Base-by-base conservation (phyloP, 2,797 vertebrate genomes). In the Gambusia yucatana region DNA sequence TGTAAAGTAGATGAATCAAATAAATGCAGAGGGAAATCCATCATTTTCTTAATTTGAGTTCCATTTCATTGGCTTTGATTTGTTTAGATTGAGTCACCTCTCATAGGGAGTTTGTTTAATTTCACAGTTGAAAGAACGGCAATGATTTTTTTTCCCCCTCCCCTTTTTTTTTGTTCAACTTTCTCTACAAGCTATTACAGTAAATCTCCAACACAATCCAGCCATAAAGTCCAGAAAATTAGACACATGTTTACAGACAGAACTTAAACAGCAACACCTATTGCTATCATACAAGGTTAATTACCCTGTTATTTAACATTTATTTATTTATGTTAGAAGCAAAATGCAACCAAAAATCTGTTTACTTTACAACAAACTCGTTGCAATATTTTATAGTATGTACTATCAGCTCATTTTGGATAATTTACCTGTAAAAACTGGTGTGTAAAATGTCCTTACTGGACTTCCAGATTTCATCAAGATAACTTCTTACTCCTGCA, bases 71-170 rank as follows among this genome's bases (percentile, higher is more conserved):
- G 91, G 84, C 76, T 92, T 92, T 93, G 93, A 94, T 94, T 94
- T 92, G 90, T 90, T 93, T 89, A 89, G 90, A 94, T 94, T 91
- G 91, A 94, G 92, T 93, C 93, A 88, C 87, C 89, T 92, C 92
- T 93, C 90, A 46, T 82, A 87, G 91, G 92, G 87, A 92, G 91
- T 94, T 93, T 94, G 92, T 93, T 95, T 94, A 94, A 95, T 95
- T 94, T 95, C 94, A 94, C 94, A 94, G 92, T 84, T 92, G 91
- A 92, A 87, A 78, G 92, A 89, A 86, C 92, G 89, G 82, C 91
- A 91, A 93, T 92, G 89, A 93, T 92, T 94, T 94, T 91, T 91
- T 92, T 92, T 88, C 78, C 17, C 43, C 43, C 43, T 2, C 20
- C 48, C 50, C 16, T 50, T 48, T 47, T 22, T 86, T 89, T 10